Base-by-base conservation (phyloP, 2,797 vertebrate genomes). In the Mionectes olivaceus region DNA sequence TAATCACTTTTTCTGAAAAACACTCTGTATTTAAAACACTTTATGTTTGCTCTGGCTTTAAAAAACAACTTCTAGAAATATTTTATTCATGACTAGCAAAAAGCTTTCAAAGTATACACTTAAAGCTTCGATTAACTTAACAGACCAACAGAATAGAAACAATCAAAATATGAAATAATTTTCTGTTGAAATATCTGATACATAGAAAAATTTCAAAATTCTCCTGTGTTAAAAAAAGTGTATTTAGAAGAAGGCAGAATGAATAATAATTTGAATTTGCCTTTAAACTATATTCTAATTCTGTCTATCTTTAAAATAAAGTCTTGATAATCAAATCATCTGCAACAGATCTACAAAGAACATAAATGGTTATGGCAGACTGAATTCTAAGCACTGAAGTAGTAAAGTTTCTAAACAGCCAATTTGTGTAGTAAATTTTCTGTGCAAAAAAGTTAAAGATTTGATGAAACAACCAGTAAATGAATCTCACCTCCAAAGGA, bases 271-370 rank as follows among this genome's bases (percentile, higher is more conserved):
- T 87, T 57, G 8, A 56, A 70, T 87, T 89, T 70, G n/a, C 78
- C 67, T 93, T 63, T 76, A 77, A 89, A 89, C 33, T 74, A 60
- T 28, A 80, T 83, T 88, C 33, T 44, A 69, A 76, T 90, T 91
- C 52, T 65, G 39, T 55, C 65, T 78, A 33, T 50, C 52, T 83
- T 87, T 41, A 91, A 76, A 95, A 83, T 64, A 69, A 81, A 69
- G 19, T 28, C 22, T 69, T 27, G 28, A 50, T 57, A 83, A 64
- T 73, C 83, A 94, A 89, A 84, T 41, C 83, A 88, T 19, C 43
- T 23, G 53, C 39, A 95, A 35, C 13, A 77, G 53, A 73, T 18
- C 47, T 78, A 52, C 10, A 55, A 83, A 81, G 39, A 91, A 76
- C 21, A 78, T 15, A 85, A 52, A 23, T n/a, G 47, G 61, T 28